Evolutionary conservation across 2,888 invertebrate species (phyloP).

Genomic region (Pyrrhia umbra): DNA sequence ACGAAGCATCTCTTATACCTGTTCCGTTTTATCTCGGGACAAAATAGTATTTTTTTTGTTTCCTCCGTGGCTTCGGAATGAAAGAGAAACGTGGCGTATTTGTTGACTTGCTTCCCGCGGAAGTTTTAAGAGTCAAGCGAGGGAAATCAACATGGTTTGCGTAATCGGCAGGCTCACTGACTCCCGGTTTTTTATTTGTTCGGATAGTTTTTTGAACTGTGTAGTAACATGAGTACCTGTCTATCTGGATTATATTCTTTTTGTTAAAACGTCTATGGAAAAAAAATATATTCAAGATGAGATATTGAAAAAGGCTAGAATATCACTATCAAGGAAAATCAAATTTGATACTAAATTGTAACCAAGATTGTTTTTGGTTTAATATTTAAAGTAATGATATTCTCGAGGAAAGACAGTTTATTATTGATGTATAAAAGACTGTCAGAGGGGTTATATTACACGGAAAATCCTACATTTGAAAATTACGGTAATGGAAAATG

Average conservation of each 20-base stretch:
- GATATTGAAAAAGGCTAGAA: neutral
- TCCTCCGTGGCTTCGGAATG: conserved; percentile 30
- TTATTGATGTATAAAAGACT: no score
- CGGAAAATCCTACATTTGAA: no score
- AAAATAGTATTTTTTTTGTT: conserved; percentile 44
- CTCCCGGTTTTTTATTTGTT: neutral
- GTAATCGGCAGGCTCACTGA: conserved; percentile 18
- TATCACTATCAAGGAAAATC: conserved; percentile 6
- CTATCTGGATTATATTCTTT: no score
- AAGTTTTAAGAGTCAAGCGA: conserved; percentile 33
- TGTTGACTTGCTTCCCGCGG: conserved; percentile 40
- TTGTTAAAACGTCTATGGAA: no score
- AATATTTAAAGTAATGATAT: no score
- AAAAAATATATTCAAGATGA: neutral
- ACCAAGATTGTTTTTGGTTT: no score
- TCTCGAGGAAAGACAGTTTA: no score
- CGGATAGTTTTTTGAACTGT: neutral
- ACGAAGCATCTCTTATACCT: conserved; percentile 36
- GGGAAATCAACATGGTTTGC: conserved; percentile 45
- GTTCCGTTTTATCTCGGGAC: conserved; percentile 37
- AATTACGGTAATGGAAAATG: no score
- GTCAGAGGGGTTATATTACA: no score
- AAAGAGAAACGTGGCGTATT: conserved; percentile 42
- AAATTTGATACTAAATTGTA: no score
- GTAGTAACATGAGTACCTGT: neutral